Percentiles rank a stretch among this genome's conserved stretches.
These are phyloP conservation scores for Limonius californicus DNA, from an alignment of 1,140 invertebrate genomes.

Conservation along the genomic window DNA sequence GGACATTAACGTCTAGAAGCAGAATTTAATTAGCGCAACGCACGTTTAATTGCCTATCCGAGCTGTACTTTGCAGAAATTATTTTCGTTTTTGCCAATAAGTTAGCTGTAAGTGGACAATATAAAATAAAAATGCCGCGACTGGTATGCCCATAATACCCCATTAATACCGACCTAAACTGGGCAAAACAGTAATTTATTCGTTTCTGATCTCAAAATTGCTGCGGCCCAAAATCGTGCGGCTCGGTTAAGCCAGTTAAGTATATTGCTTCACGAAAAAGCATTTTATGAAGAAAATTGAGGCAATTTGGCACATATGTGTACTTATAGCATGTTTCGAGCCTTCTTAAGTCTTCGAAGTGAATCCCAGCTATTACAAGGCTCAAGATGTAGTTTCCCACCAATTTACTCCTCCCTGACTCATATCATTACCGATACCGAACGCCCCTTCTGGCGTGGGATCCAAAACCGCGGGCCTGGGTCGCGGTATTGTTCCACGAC, in stretches of 20 bases:
- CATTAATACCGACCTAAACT: too few species aligned
- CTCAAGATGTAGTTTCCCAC: conserved; percentile 3
- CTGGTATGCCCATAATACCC: too few species aligned
- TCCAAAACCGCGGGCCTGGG: background rate
- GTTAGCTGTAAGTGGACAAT: too few species aligned
- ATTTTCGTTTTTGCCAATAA: too few species aligned
- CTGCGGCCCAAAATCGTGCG: too few species aligned
- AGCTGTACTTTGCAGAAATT: too few species aligned
- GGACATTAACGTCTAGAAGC: too few species aligned
- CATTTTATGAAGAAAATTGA: conserved; percentile 4
- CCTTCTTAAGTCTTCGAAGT: background rate
- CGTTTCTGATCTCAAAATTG: too few species aligned
- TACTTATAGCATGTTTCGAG: background rate
- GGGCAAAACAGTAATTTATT: too few species aligned
- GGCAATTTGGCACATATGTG: background rate
- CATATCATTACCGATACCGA: conserved; percentile 5
- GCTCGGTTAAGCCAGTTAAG: background rate
- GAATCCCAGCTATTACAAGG: conserved; percentile 3
- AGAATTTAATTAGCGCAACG: too few species aligned
- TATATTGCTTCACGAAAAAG: conserved; percentile 7
- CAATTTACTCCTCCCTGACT: conserved; percentile 3
- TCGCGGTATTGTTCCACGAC: background rate
- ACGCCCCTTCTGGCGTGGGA: conserved; percentile 6
- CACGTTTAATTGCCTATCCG: too few species aligned
- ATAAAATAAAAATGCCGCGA: too few species aligned